Evolutionary conservation across 2,113 vertebrate genomes (phyloP).

Genomic region (Nothobranchius kuhntae): DNA sequence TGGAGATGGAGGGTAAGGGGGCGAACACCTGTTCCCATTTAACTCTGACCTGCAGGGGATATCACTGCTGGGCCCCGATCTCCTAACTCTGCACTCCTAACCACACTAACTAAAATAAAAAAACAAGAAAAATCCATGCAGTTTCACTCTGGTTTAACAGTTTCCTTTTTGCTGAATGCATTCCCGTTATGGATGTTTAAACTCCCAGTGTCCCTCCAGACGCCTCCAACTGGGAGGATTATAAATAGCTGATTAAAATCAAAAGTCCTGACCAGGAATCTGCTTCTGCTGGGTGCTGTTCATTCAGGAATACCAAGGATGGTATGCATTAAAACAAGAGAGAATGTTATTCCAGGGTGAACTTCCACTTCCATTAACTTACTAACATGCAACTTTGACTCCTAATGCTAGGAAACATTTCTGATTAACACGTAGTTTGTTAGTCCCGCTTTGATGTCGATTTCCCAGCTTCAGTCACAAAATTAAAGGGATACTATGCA

Average conservation of each 20-base stretch:
- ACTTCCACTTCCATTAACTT: constrained; percentile 51
- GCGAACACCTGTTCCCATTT: constrained; percentile 62
- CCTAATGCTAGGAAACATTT: constrained; percentile 8
- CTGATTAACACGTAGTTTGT: constrained; percentile 40
- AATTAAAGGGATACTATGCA: no score
- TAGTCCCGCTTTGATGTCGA: constrained; percentile 11
- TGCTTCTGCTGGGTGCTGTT: not conserved
- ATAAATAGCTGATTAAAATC: not conserved
- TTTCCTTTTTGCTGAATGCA: constrained; percentile 10
- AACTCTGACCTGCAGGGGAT: constrained; percentile 71
- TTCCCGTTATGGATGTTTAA: not conserved
- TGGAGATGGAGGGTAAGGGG: constrained; percentile 90
- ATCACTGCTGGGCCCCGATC: constrained; percentile 73
- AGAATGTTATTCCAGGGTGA: constrained; percentile 53
- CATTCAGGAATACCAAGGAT: not conserved
- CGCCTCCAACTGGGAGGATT: no score
- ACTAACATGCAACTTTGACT: constrained; percentile 59
- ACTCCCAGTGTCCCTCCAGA: not conserved
- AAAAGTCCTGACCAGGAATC: not conserved
- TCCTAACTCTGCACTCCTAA: constrained; percentile 59
- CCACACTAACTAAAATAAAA: constrained; percentile 50
- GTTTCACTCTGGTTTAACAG: constrained; percentile 50
- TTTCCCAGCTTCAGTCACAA: not conserved
- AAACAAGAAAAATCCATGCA: not conserved
- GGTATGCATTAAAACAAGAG: constrained; percentile 18